phyloP scores from a whole-genome alignment of 2,113 vertebrate species.

The Diphyllodes magnificus region DNA sequence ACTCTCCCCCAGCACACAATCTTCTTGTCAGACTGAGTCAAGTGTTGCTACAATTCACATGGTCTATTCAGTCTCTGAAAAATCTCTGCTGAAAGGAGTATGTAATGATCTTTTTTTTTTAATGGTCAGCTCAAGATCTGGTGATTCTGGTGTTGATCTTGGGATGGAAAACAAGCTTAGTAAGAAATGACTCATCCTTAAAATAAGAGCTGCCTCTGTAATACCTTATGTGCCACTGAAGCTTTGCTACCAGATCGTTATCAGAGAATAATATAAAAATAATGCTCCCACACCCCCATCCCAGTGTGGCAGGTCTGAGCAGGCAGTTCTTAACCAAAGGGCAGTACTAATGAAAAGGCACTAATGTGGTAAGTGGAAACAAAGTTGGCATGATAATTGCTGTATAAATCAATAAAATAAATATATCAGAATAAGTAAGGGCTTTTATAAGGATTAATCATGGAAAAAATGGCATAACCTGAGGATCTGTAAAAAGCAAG shows the following conservation, averaged over 20 bases:
- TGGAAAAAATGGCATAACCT: neutral
- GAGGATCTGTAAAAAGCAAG: neutral
- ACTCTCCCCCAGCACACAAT: neutral
- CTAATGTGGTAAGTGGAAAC: neutral
- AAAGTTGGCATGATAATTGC: neutral
- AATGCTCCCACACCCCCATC: neutral
- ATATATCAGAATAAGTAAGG: neutral
- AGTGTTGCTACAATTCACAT: neutral
- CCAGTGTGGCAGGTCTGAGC: neutral
- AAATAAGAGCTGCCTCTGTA: neutral
- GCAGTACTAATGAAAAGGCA: neutral
- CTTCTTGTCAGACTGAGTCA: neutral
- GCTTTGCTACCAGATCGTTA: neutral
- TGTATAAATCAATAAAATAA: slow-evolving; percentile 7
- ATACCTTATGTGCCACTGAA: neutral
- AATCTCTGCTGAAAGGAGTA: neutral
- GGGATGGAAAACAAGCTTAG: neutral
- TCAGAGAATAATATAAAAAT: neutral
- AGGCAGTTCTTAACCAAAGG: neutral
- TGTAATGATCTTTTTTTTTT: neutral
- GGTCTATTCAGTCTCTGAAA: neutral
- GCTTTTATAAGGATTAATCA: neutral
- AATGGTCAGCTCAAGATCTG: neutral
- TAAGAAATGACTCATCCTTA: neutral
- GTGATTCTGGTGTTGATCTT: neutral